These are phyloP conservation scores for Schrankia costaestrigalis DNA, from an alignment of 2,888 invertebrate species.

Conservation along the genomic window DNA sequence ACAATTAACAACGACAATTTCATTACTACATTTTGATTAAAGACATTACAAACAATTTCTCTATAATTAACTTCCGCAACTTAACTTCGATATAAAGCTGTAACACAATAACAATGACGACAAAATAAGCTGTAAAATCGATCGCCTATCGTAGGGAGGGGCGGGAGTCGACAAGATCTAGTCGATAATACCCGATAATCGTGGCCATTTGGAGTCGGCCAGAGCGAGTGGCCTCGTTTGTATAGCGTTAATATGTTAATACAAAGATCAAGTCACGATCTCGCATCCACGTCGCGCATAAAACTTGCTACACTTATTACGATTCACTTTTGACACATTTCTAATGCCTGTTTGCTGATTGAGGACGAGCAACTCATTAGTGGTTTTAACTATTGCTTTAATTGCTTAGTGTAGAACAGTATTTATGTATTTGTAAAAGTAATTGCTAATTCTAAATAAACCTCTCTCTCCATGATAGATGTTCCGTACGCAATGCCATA, in stretches of 20 bases:
- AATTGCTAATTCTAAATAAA: no score
- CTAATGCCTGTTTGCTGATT: conserved; percentile 16
- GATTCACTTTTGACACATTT: conserved; percentile 44
- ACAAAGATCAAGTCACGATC: conserved; percentile 37
- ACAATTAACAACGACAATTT: background rate
- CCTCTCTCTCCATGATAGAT: no score
- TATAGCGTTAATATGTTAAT: conserved; percentile 57
- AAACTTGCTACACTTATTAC: conserved; percentile 43
- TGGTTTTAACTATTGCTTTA: no score
- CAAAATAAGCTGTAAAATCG: conserved; percentile 50
- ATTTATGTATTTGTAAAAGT: no score
- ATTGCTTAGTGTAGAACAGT: no score
- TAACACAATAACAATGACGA: conserved; percentile 36
- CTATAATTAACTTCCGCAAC: conserved; percentile 8
- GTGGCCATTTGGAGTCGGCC: conserved; percentile 33
- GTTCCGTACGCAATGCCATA: no score
- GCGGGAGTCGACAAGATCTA: conserved; percentile 32
- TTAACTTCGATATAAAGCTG: conserved; percentile 24
- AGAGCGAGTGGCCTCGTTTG: conserved; percentile 41
- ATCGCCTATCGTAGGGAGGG: conserved; percentile 31
- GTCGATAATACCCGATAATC: conserved; percentile 46
- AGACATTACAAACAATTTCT: background rate
- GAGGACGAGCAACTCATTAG: conserved; percentile 15
- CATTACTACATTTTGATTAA: conserved; percentile 1
- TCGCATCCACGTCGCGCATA: conserved; percentile 32